A percentile compares a stretch with the other conserved stretches of the same genome.
Conservation (phyloP, 2,888 invertebrate species). For the Drosophila putrida region DNA sequence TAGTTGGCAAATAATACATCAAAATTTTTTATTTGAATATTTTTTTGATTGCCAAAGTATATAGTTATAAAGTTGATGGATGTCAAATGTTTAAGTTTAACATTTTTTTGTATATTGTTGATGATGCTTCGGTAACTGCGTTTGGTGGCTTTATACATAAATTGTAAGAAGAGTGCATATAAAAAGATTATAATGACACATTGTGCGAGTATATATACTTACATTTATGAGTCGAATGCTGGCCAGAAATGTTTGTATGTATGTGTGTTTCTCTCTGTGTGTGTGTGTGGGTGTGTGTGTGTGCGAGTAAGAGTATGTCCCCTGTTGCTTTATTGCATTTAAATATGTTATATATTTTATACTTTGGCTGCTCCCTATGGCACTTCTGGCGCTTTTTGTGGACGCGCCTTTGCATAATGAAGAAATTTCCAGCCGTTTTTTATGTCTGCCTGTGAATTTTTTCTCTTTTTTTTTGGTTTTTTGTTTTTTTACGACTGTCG, state of each 20-base stretch:
- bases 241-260: not conserved
- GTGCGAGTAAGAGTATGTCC: constrained; percentile 11
- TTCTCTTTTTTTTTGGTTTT: not conserved
- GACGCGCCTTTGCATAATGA: constrained; percentile 67
- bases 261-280: not conserved
- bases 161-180: constrained; percentile 7
- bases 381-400: constrained; percentile 42
- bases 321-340: constrained; percentile 73
- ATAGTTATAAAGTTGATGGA: not conserved
- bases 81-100: not conserved
- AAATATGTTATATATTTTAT: constrained; percentile 72
- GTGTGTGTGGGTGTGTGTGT: not conserved
- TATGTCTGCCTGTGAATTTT: constrained; percentile 47
- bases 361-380: constrained; percentile 54
- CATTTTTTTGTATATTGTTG: not conserved
- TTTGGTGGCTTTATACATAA: not conserved
- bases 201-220: constrained; percentile 2
- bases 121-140: constrained; percentile 1
- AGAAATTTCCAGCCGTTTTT: constrained; percentile 69
- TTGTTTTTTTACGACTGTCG: constrained; percentile 64
- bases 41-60: not conserved
- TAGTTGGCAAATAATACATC: not conserved
- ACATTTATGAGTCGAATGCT: constrained; percentile 18
- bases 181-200: constrained; percentile 11
- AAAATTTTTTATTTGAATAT: not conserved